phyloP scores from a whole-genome alignment of 2,888 invertebrate species.

The Cephus spinipes region DNA sequence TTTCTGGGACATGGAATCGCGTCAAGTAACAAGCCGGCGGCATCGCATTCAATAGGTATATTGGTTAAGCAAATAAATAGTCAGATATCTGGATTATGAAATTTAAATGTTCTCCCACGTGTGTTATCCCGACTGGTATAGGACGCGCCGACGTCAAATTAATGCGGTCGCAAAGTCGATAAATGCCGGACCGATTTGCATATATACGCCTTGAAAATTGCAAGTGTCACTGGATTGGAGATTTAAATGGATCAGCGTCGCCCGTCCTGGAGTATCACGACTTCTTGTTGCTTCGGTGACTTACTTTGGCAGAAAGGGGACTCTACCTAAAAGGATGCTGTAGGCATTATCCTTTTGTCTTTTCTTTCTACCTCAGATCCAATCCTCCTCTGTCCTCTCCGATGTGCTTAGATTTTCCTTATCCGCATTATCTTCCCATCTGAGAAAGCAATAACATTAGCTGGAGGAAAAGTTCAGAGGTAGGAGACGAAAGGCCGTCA shows the following conservation, averaged over 20 bases:
- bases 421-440: neutral
- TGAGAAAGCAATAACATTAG: neutral
- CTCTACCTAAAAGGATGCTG: neutral
- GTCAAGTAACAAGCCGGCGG: neutral
- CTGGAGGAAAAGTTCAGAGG: neutral
- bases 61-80: neutral
- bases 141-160: neutral
- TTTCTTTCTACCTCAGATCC: neutral
- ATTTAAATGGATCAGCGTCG: neutral
- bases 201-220: neutral
- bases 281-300: neutral
- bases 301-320: neutral
- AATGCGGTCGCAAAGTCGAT: neutral
- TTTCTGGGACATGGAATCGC: neutral
- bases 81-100: neutral
- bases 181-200: neutral
- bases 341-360: neutral
- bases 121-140: neutral
- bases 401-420: neutral
- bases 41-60: neutral
- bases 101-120: neutral
- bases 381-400: neutral
- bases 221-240: neutral
- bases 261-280: neutral
- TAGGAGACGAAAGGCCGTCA: neutral